Percentiles rank a stretch among this genome's conserved stretches.
Evolutionary conservation across 2,797 vertebrate species (phyloP).

Genomic region (Sarcoramphus papa): DNA sequence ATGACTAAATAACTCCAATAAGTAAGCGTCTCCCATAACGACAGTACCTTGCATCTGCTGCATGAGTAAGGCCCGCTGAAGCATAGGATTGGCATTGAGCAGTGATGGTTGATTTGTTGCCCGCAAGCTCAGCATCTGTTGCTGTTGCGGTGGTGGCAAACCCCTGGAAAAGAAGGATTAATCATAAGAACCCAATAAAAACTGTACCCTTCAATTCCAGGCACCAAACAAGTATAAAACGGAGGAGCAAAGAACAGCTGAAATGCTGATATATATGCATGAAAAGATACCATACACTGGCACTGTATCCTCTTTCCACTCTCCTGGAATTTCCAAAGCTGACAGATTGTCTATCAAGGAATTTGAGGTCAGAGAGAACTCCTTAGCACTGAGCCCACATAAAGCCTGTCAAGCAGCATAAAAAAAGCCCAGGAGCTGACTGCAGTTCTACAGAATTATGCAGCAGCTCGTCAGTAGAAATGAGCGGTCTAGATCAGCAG

Average conservation of each 20-base stretch:
- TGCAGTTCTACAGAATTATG: constrained; percentile 35
- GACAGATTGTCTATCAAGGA: constrained; percentile 62
- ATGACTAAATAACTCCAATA: constrained; percentile 38
- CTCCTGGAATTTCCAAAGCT: constrained; percentile 57
- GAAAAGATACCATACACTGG: neutral
- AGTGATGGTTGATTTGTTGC: constrained; percentile 82
- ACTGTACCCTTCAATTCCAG: neutral
- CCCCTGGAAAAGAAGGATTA: constrained; percentile 55
- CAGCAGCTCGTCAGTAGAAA: constrained; percentile 7
- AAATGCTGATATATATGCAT: neutral
- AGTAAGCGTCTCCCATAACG: constrained; percentile 32
- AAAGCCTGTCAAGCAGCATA: constrained; percentile 44
- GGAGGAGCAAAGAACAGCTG: neutral
- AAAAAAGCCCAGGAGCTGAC: constrained; percentile 53
- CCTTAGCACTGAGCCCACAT: constrained; percentile 56
- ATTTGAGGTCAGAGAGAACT: constrained; percentile 58
- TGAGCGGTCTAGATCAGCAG: constrained; percentile 41
- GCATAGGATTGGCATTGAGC: constrained; percentile 88
- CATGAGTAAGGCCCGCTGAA: constrained; percentile 92
- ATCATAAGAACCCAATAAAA: neutral
- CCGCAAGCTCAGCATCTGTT: constrained; percentile 85
- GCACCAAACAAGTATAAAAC: neutral
- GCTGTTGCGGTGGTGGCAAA: constrained; percentile 70
- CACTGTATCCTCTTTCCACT: constrained; percentile 32
- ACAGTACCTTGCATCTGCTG: constrained; percentile 93